These are phyloP conservation scores for Aromia moschata DNA, from an alignment of 2,888 invertebrate genomes.

Conservation along the genomic window DNA sequence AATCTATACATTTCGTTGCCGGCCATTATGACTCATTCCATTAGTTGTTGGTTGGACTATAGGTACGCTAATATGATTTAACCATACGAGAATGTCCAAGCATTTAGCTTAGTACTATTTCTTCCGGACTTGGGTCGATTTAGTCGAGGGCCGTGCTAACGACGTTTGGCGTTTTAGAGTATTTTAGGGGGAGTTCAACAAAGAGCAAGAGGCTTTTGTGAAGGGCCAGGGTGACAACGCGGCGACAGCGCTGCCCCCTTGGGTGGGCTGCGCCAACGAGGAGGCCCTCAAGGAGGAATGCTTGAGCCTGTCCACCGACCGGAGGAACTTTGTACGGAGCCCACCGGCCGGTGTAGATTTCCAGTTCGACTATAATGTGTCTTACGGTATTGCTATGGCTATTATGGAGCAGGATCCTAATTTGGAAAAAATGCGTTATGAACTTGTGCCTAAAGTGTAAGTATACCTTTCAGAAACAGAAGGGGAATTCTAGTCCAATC, in stretches of 20 bases:
- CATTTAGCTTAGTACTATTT: no score
- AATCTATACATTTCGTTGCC: no score
- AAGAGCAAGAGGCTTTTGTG: conserved; percentile 96
- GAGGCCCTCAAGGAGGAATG: conserved; percentile 94
- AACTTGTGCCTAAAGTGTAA: conserved; percentile 99
- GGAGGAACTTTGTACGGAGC: conserved; percentile 95
- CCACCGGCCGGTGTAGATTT: conserved; percentile 96
- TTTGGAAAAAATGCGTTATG: conserved; percentile 98
- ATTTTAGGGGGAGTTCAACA: conserved; percentile 96
- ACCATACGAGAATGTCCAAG: no score
- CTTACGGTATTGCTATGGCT: conserved; percentile 92
- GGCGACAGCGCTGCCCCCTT: conserved; percentile 83
- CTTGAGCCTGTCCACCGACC: conserved; percentile 91
- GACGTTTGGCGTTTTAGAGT: conserved; percentile 74
- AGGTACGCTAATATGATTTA: no score
- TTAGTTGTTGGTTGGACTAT: no score
- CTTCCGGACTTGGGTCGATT: no score
- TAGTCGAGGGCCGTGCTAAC: no score
- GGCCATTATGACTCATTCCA: no score
- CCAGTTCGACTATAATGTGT: conserved; percentile 92
- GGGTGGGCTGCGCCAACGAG: conserved; percentile 96
- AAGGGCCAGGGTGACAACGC: conserved; percentile 82
- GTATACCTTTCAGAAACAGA: conserved; percentile 52
- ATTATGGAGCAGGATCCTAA: conserved; percentile 95
- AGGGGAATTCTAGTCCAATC: no score